Evolutionary conservation across 2,797 vertebrate species (phyloP).

Genomic region (Glossophaga mutica): DNA sequence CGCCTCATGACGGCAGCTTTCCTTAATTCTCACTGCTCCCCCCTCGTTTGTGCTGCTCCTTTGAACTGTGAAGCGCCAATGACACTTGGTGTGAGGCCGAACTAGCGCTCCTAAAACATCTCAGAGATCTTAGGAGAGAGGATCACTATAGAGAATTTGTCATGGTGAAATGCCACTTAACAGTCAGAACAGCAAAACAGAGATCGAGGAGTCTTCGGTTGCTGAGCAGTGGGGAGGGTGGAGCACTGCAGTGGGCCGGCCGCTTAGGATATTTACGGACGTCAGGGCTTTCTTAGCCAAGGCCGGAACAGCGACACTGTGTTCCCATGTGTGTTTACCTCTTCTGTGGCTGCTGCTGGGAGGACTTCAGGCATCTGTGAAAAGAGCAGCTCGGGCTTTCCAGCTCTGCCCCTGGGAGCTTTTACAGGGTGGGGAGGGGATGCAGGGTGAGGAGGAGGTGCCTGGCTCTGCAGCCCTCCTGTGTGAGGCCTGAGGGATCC

Average conservation of each 20-base stretch:
- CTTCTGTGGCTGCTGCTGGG: not conserved
- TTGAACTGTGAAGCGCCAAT: not conserved
- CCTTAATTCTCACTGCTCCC: not conserved
- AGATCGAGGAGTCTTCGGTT: not conserved
- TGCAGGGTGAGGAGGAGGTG: not conserved
- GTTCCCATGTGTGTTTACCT: conserved; percentile 47
- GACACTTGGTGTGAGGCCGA: not conserved
- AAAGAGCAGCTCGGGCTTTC: not conserved
- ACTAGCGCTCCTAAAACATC: not conserved
- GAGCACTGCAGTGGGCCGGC: not conserved
- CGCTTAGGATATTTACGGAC: not conserved
- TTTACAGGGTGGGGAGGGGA: not conserved
- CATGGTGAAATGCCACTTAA: not conserved
- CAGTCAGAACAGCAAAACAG: not conserved
- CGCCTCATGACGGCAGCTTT: not conserved
- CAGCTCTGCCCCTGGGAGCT: not conserved
- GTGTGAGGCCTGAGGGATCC: not conserved
- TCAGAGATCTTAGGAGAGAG: not conserved
- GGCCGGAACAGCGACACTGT: not conserved
- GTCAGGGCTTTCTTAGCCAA: conserved; percentile 31
- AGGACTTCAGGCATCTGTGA: not conserved
- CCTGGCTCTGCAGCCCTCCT: not conserved
- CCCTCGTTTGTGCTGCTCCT: not conserved
- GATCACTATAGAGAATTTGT: not conserved
- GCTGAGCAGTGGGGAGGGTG: not conserved